A percentile compares a stretch with the other conserved stretches of the same genome.
phyloP scores from a whole-genome alignment of 2,797 vertebrate species.

The Chelidonichthys spinosus region DNA sequence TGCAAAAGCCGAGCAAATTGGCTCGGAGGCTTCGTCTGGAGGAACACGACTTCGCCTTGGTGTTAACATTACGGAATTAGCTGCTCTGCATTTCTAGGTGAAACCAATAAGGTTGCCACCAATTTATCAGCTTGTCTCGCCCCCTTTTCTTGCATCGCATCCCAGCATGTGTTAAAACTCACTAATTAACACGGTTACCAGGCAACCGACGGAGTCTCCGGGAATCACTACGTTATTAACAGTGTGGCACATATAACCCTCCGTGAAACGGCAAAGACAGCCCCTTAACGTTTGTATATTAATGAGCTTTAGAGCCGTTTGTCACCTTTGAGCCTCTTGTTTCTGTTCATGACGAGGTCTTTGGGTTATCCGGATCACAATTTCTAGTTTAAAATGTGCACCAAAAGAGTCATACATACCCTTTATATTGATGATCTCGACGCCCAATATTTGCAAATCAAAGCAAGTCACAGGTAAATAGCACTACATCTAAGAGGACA shows the following conservation, averaged over 20 bases:
- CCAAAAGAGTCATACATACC: background rate
- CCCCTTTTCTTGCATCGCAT: background rate
- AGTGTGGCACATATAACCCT: background rate
- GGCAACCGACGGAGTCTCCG: constrained; percentile 11
- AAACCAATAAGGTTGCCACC: background rate
- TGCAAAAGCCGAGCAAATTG: constrained; percentile 4
- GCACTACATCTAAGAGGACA: no score
- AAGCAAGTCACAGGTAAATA: no score
- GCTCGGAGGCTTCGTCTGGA: background rate
- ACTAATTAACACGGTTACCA: constrained; percentile 21
- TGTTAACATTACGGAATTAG: no score
- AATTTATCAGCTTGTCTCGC: constrained; percentile 15
- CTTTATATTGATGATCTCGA: background rate
- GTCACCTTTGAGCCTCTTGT: no score
- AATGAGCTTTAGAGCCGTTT: background rate
- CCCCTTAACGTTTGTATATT: background rate
- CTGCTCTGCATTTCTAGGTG: background rate
- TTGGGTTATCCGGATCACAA: no score
- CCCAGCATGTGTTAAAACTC: background rate
- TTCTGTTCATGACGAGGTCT: no score
- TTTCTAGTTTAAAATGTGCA: background rate
- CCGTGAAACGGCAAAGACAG: no score
- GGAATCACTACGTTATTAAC: background rate
- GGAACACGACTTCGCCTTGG: no score
- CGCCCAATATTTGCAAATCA: no score